Evolutionary conservation across 2,797 vertebrate species (phyloP).

Genomic region (Tokudaia tokunoshimensis): DNA sequence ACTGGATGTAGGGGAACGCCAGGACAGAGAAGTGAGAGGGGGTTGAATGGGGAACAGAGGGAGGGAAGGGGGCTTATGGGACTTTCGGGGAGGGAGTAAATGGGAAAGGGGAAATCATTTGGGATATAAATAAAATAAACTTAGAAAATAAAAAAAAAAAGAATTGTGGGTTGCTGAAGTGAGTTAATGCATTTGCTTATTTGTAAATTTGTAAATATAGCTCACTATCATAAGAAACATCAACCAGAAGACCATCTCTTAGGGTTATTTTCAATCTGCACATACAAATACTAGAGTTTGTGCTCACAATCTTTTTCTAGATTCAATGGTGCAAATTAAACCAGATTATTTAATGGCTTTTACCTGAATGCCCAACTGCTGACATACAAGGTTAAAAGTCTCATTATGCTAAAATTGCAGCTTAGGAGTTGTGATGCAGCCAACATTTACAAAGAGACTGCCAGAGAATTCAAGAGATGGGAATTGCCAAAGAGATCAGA

Average conservation of each 20-base stretch:
- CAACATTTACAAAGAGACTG: slow-evolving; percentile 6
- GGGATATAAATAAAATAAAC: too few species aligned
- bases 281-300: neutral
- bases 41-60: too few species aligned
- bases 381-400: slow-evolving; percentile 11
- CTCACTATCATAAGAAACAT: neutral
- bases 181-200: neutral
- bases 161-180: neutral
- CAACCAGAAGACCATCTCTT: neutral
- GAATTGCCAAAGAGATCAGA: slow-evolving; percentile 24
- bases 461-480: slow-evolving; percentile 50
- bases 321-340: slow-evolving; percentile 36
- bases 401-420: neutral
- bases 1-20: too few species aligned
- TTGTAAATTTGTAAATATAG: neutral
- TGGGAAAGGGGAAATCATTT: too few species aligned
- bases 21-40: too few species aligned
- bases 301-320: neutral
- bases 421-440: neutral
- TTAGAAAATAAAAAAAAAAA: too few species aligned
- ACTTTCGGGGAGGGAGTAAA: too few species aligned
- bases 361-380: neutral
- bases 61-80: too few species aligned
- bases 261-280: neutral
- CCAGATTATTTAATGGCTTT: neutral